Evolutionary conservation across 2,797 vertebrate species (phyloP), one percentile per base, ranked within the genome.

Genomic region (Rhyacichthys aspro): DNA sequence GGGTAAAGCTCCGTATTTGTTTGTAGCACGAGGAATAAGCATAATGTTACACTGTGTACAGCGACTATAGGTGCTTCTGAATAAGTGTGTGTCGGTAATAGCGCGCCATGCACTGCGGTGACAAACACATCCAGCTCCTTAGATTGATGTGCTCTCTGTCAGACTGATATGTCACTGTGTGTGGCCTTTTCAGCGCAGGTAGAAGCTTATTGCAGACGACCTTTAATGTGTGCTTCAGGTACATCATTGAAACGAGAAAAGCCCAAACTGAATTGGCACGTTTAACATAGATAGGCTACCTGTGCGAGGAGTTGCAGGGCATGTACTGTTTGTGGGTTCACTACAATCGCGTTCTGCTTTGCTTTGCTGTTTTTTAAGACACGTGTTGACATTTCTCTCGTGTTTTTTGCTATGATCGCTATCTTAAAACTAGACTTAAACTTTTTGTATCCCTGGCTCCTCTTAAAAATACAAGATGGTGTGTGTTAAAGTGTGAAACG

Each of bases 401-500:
- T n/a, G n/a, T n/a, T n/a, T n/a, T n/a, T n/a, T 52, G 38, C 1
- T 9, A 7, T n/a, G 12, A n/a, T 9, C 8, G 0, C 14, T 9
- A 1, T 0, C 2, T 14, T 3, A 0, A 3, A 44, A 19, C 34
- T 45, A 37, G 53, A 5, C 23, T 6, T 52, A 9, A 72, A 83
- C 54, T 79, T 80, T 41, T 28, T 16, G 4, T 7, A 43, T n/a
- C 36, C 36, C 7, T 2, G 23, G 23, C 23, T 28, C 23, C 3
- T 28, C 3, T 11, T 38, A 19, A 16, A 7, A 32, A 17, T 0
- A 7, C 33, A 49, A 61, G 41, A 52, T 60, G 18, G 34, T 39
- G 66, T 48, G 50, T 9, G 11, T 16, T 17, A 2, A 59, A 59
- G 74, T 77, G 84, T 78, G 79, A 83, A 79, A 79, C 74, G 8